These are phyloP conservation scores for Lepidurus arcticus DNA, from an alignment of 1,140 invertebrate genomes.

Conservation along the genomic window DNA sequence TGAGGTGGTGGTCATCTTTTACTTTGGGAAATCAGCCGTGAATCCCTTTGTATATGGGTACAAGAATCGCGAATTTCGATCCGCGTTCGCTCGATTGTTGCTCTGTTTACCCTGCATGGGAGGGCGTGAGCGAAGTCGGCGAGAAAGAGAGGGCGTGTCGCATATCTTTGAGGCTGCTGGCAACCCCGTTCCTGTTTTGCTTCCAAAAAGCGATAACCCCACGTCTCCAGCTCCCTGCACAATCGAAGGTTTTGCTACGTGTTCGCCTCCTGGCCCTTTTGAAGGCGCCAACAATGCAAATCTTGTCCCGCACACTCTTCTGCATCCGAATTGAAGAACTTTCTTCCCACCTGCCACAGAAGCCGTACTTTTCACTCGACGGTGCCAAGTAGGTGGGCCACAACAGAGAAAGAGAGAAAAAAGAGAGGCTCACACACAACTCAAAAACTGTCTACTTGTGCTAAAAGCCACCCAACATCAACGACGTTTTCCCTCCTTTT, in stretches of 20 bases:
- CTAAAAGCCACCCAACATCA: constrained; percentile 21
- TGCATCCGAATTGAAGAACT: background rate
- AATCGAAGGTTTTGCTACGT: background rate
- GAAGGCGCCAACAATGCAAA: background rate
- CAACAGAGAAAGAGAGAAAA: background rate
- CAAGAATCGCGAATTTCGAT: constrained; percentile 40
- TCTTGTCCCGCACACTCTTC: background rate
- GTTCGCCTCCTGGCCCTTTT: background rate
- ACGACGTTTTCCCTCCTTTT: background rate
- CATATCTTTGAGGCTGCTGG: background rate
- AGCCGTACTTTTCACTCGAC: constrained; percentile 13
- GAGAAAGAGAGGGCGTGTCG: background rate
- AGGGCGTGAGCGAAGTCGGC: background rate
- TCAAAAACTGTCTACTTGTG: constrained; percentile 3
- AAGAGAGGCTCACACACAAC: background rate
- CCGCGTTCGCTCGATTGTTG: constrained; percentile 35
- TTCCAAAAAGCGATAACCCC: background rate
- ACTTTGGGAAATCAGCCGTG: constrained; percentile 40
- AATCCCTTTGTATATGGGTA: constrained; percentile 41
- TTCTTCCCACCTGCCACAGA: constrained; percentile 1
- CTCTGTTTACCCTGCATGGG: background rate
- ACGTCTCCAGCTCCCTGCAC: background rate
- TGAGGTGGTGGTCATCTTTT: constrained; percentile 36
- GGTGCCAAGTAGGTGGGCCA: constrained; percentile 7
- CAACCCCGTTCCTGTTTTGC: background rate